Base-by-base conservation (phyloP, 1,140 invertebrate genomes). In the Drosophila auraria region DNA sequence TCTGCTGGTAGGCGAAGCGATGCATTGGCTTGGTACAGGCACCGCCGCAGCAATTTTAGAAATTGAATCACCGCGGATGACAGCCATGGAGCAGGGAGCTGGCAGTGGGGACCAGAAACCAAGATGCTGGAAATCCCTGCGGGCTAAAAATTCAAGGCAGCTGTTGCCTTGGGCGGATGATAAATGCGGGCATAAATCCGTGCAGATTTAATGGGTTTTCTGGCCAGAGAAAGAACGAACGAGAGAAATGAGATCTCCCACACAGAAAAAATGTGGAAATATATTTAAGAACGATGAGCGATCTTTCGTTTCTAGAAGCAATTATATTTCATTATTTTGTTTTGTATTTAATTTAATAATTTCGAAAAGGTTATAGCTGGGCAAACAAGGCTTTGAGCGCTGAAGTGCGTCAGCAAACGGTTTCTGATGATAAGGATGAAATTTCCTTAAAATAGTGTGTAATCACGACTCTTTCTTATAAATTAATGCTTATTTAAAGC, bases 1-100 rank as follows among this genome's bases (percentile, higher is more conserved):
- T 50, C 64, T 50, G 61, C 60, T 58, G 62, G 66, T 72, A 58
- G 65, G 59, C 61, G 58, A 45, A 49, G 64, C 51, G 65, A 83
- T 87, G 80, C 80, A 83, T 78, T 65, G 49, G 54, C 74, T 75
- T 54, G 54, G 60, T 63, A 80, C 72, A 68, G 68, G 61, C 53
- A 36, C 59, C 59, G 27, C 58, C 56, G 38, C 62, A 72, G 62
- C 83, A 86, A 72, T 80, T 83, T 87, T 81, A 78, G 84, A 87
- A 87, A 87, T 89, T 87, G 50, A 87, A 87, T 87, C 83, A 87
- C 51, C 44, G 27, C 36, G 33, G 63, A 56, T 47, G 56, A 68
- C 68, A 56, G 54, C 54, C 14, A 78, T 62, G 82, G 56, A 65
- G 59, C 74, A 45, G 71, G 77, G 68, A 69, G 74, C 76, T 49